Evolutionary conservation across 2,888 invertebrate species (phyloP).

Genomic region (Rhimphoctona megacephalus): DNA sequence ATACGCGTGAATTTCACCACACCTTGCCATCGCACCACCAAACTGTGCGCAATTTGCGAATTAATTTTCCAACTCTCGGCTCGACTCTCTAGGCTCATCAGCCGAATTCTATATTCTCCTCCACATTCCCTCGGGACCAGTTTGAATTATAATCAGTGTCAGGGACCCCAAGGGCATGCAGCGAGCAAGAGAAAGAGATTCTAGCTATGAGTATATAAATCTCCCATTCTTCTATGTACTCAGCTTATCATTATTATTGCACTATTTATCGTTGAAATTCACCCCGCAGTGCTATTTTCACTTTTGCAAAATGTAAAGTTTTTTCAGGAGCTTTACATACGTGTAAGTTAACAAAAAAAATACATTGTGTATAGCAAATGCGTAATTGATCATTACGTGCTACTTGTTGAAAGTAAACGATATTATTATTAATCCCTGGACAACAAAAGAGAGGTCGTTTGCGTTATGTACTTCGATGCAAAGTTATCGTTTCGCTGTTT

Average conservation of each 20-base stretch:
- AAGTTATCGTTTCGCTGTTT: not conserved
- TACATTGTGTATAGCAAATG: not conserved
- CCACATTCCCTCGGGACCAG: conserved; percentile 43
- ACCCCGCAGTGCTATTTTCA: conserved; percentile 12
- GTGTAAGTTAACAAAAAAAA: not conserved
- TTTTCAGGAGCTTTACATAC: not conserved
- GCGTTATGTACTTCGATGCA: not conserved
- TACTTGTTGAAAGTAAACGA: conserved; percentile 44
- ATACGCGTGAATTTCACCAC: conserved; percentile 26
- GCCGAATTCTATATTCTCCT: conserved; percentile 72
- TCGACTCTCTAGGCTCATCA: conserved; percentile 68
- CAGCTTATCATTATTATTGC: conserved; percentile 43
- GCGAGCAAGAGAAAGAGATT: conserved; percentile 10
- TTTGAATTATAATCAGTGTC: conserved; percentile 68
- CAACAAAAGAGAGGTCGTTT: too few species aligned
- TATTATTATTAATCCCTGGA: conserved; percentile 12
- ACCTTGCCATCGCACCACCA: conserved; percentile 25
- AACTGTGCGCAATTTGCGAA: conserved; percentile 71
- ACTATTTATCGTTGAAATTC: conserved; percentile 44
- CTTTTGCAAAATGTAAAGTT: not conserved
- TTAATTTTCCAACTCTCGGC: conserved; percentile 73
- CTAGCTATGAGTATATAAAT: conserved; percentile 27
- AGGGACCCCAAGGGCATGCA: conserved; percentile 53
- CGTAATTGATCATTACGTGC: not conserved
- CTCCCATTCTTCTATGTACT: not conserved